phyloP scores from a whole-genome alignment of 2,113 vertebrate species.

The Callospermophilus lateralis region DNA sequence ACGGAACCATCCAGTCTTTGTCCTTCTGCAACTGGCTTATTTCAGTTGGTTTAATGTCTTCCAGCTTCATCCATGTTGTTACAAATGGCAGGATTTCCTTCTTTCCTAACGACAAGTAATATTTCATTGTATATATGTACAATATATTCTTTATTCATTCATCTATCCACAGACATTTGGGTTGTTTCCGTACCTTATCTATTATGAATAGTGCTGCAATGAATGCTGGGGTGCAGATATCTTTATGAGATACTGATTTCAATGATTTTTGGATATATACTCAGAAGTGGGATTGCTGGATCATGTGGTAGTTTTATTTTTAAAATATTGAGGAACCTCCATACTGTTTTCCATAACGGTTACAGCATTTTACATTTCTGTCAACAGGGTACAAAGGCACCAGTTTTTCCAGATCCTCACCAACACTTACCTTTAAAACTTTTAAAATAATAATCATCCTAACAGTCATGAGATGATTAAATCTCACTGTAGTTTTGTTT shows the following conservation, averaged over 20 bases:
- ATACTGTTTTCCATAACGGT: background rate
- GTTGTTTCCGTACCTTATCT: background rate
- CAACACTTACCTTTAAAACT: background rate
- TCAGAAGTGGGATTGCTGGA: background rate
- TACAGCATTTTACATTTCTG: background rate
- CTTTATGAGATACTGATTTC: background rate
- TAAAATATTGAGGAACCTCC: background rate
- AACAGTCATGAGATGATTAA: background rate
- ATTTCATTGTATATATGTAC: background rate
- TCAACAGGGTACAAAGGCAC: background rate
- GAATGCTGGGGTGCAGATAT: background rate
- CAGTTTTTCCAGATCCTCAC: background rate
- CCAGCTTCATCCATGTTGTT: background rate
- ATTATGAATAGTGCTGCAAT: background rate
- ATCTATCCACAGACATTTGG: background rate
- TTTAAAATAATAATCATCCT: background rate
- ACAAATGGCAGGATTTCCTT: background rate
- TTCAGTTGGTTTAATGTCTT: background rate
- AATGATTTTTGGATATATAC: background rate
- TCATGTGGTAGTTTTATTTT: no score
- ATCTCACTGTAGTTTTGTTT: background rate
- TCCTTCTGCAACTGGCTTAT: no score
- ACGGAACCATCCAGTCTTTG: background rate
- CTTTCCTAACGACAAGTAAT: background rate
- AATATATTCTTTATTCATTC: background rate